Evolutionary conservation across 2,888 invertebrate genomes (phyloP).

Genomic region (Therioaphis trifolii): DNA sequence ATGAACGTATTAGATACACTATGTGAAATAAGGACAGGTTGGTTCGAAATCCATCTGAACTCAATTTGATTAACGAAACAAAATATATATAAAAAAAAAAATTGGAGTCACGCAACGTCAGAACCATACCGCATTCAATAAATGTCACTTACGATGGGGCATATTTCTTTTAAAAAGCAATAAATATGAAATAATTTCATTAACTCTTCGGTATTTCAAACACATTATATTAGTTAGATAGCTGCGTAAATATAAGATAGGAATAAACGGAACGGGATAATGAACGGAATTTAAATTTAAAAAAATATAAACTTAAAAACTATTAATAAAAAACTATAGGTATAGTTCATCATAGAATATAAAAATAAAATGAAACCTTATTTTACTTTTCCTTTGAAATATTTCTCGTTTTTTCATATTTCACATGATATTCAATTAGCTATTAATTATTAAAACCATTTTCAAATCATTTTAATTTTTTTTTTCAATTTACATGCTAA

Average conservation of each 20-base stretch:
- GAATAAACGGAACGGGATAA: background rate
- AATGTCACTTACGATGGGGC: slow-evolving; percentile 33
- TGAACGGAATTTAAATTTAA: background rate
- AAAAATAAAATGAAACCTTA: no score
- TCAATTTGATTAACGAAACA: slow-evolving; percentile 34
- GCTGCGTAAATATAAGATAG: background rate
- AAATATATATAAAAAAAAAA: background rate
- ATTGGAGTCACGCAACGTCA: slow-evolving; percentile 48
- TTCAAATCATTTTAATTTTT: background rate
- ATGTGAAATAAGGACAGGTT: background rate
- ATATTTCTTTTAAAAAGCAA: slow-evolving; percentile 42
- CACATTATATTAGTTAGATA: background rate
- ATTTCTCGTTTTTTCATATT: no score
- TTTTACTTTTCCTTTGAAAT: no score
- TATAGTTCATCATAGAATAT: background rate
- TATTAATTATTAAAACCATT: no score
- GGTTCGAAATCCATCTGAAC: slow-evolving; percentile 4
- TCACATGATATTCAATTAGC: no score
- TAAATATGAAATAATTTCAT: slow-evolving; percentile 58
- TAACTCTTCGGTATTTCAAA: slow-evolving; percentile 29
- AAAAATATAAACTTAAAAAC: background rate
- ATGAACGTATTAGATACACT: background rate
- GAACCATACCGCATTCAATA: slow-evolving; percentile 32
- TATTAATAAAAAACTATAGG: no score
- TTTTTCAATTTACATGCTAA: background rate